Evolutionary conservation across 2,113 vertebrate species (phyloP).

Genomic region (Siniperca chuatsi): DNA sequence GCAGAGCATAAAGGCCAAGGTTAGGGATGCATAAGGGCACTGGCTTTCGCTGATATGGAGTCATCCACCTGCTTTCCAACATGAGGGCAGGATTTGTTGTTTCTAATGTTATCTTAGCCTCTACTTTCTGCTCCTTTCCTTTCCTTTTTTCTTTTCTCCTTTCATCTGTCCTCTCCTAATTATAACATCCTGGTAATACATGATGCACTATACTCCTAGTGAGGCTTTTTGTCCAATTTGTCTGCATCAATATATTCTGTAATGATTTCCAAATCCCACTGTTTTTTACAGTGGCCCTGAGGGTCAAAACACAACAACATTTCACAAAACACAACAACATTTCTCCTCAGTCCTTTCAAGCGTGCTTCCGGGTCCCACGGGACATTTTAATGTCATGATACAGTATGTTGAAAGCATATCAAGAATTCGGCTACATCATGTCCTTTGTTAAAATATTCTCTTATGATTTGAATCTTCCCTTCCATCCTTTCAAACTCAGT

Average conservation of each 20-base stretch:
- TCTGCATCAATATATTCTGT: conserved; percentile 37
- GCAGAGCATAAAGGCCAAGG: conserved; percentile 32
- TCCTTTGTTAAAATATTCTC: too few species aligned
- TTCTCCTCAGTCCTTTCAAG: too few species aligned
- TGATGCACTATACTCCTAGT: conserved; percentile 11
- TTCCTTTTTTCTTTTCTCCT: not conserved
- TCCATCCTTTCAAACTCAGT: too few species aligned
- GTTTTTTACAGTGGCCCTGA: not conserved
- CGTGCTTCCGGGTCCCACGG: too few species aligned
- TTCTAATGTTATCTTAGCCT: not conserved
- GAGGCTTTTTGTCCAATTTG: conserved; percentile 35
- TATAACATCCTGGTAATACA: conserved; percentile 7
- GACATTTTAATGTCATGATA: too few species aligned
- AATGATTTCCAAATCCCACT: conserved; percentile 47
- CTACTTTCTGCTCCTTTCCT: not conserved
- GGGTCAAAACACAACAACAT: too few species aligned
- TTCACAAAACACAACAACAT: too few species aligned
- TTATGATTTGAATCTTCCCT: too few species aligned
- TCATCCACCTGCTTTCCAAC: conserved; percentile 38
- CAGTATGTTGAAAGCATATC: too few species aligned
- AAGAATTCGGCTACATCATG: too few species aligned
- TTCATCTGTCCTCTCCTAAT: conserved; percentile 1
- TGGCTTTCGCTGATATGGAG: conserved; percentile 14
- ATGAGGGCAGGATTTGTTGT: not conserved
- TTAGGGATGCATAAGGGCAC: conserved; percentile 27